Base-by-base conservation (phyloP, 2,113 vertebrate genomes). In the Melanotaenia duboulayi region DNA sequence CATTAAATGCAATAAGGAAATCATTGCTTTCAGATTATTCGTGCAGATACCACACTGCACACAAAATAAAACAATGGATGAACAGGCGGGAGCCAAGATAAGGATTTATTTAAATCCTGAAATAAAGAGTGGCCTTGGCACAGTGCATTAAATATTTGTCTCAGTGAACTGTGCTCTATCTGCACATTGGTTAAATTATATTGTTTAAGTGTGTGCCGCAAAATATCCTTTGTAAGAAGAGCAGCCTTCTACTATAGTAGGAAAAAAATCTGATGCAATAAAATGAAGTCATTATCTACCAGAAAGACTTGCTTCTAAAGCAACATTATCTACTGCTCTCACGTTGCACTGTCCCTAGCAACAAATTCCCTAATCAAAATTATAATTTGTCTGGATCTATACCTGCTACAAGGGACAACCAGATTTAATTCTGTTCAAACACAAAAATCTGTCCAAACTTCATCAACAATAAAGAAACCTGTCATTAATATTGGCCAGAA, bases 1-100 rank as follows among this genome's bases (percentile, higher is more conserved):
- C 10, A 70, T 65, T 52, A 76, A 68, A 61, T 16, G 13, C 10
- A 49, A 74, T n/a, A 81, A 57, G 25, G 62, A 48, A 44, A 11
- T 69, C 11, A 76, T 56, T 74, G 52, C 35, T 84, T 84, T 56
- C 65, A 71, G 72, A 70, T 39, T 40, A 50, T 72, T 51, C 58
- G 50, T 4, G 11, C 20, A 0, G 66, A 42, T 24, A 12, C 80
- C 66, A 63, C 23, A 68, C 12, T 54, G 39, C 46, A 62, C 14
- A 32, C 39, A 61, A 46, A 60, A 52, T 35, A 59, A 57, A 76
- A 55, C 20, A 83, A 63, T 49, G 24, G 44, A 60, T 4, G 4
- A 59, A 44, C 61, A 68, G 46, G 9, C 49, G 25, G 20, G 64
- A 22, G 82, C 75, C 71, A 81, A 83, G 23, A 61, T 11, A 62